Evolutionary conservation across 2,113 vertebrate genomes (phyloP), one percentile per base, ranked within the genome.

Genomic region (Nansenia antarctica): DNA sequence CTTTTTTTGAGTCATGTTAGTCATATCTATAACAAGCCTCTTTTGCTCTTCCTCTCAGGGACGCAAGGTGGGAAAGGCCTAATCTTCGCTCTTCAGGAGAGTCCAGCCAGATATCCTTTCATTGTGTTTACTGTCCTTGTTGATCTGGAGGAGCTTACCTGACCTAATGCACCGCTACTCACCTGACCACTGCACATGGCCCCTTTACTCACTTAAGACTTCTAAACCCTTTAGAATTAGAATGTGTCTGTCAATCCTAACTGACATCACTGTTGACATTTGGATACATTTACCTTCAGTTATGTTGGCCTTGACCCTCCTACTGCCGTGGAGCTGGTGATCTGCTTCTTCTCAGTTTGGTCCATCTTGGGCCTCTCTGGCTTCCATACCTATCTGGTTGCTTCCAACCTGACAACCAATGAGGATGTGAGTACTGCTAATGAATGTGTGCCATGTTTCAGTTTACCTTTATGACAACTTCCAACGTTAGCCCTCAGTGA

Each of bases 281-380:
- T n/a, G 15, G 27, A 20, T 58, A n/a, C 49, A 12, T 30, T 61
- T 63, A 54, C 20, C 5, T 14, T 12, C n/a, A n/a, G n/a, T 18
- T 22, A n/a, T 22, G 15, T 37, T 73, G 2, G 93, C 94, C 94
- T 98, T 98, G 83, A 98, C 94, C 34, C 5, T 0, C 0, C 42
- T 69, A 99, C 95, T 55, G 94, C 96, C 55, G 89, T 98, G 83
- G 97, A 99, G 88, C 82, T 98, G 88, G 94, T 96, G 72, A 92
- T 99, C 37, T 99, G 97, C 79, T 99, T 99, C 86, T 97, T 99
- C 91, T 98, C 97, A 59, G 94, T 98, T 79, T 98, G 97, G 97
- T 97, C 95, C 69, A 98, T 99, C 88, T 87, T 99, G 90, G 97
- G 97, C 90, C 96, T 99, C 89, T 98, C 97, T 83, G 97, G 97